Evolutionary conservation across 2,797 vertebrate species (phyloP).

Genomic region (Prunella strophiata): DNA sequence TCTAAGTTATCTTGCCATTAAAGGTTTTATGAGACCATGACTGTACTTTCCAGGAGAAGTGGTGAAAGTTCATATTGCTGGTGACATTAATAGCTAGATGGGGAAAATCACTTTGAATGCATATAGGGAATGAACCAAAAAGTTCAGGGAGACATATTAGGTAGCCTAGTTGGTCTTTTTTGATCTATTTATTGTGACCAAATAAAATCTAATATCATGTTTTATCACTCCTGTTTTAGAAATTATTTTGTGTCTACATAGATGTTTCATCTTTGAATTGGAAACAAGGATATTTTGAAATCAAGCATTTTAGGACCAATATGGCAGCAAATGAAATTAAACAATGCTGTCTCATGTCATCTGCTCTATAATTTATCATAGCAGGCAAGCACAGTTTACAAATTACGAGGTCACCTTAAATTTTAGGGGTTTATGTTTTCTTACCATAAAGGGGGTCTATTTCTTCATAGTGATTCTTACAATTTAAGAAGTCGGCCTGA

Average conservation of each 20-base stretch:
- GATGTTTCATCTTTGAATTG: not conserved
- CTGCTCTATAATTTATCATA: not conserved
- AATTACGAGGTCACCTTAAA: not conserved
- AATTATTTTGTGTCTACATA: not conserved
- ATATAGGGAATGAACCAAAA: not conserved
- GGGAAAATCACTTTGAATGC: not conserved
- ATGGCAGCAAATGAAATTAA: not conserved
- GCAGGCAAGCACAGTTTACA: not conserved
- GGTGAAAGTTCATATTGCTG: not conserved
- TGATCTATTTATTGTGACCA: not conserved
- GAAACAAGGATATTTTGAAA: not conserved
- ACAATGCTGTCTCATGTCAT: not conserved
- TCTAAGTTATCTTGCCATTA: constrained; percentile 19
- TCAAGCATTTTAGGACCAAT: not conserved
- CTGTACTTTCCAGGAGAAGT: not conserved
- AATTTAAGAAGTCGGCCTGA: not conserved
- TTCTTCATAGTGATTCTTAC: not conserved
- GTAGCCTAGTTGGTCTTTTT: not conserved
- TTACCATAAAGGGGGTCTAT: not conserved
- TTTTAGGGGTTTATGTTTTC: not conserved
- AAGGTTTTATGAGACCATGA: constrained; percentile 3
- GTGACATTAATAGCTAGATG: not conserved
- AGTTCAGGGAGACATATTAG: not conserved
- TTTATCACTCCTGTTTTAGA: not conserved
- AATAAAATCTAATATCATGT: not conserved